A percentile compares a stretch with the other conserved stretches of the same genome.
Evolutionary conservation across 2,797 vertebrate species (phyloP).

Genomic region (Eulemur mongoz): DNA sequence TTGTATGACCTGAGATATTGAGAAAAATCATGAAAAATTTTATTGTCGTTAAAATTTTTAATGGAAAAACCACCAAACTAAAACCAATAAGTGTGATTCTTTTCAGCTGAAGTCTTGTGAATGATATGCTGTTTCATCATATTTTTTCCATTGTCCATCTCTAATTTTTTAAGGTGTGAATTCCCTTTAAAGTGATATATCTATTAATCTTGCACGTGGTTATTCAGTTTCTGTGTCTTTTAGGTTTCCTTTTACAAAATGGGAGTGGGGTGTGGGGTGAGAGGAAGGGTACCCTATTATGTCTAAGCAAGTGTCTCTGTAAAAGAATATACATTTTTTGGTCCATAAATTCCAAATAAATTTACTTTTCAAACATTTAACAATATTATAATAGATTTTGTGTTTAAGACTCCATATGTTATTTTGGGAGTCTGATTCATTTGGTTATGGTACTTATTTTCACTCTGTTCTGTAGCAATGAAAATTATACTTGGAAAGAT

Average conservation of each 20-base stretch:
- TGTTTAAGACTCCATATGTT: constrained; percentile 42
- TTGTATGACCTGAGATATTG: background rate
- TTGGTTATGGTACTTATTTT: constrained; percentile 59
- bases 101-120: background rate
- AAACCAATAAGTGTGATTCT: background rate
- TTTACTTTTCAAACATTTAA: constrained; percentile 41
- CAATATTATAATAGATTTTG: constrained; percentile 10
- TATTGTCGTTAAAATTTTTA: background rate
- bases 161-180: background rate
- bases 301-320: background rate
- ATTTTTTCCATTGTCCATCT: background rate
- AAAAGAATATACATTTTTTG: background rate
- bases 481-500: constrained; percentile 55
- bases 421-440: constrained; percentile 59
- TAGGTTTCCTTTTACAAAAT: constrained; percentile 23
- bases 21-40: background rate
- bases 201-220: background rate
- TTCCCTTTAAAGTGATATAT: background rate
- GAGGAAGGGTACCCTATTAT: background rate
- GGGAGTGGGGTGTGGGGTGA: background rate
- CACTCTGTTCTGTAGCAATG: constrained; percentile 49
- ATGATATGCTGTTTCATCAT: background rate
- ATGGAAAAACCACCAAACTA: background rate
- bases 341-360: background rate
- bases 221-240: background rate